A percentile compares a stretch with the other conserved stretches of the same genome.
phyloP scores from a whole-genome alignment of 37 sponge, comb jelly and placozoan species.

The Tethya wilhelma region DNA sequence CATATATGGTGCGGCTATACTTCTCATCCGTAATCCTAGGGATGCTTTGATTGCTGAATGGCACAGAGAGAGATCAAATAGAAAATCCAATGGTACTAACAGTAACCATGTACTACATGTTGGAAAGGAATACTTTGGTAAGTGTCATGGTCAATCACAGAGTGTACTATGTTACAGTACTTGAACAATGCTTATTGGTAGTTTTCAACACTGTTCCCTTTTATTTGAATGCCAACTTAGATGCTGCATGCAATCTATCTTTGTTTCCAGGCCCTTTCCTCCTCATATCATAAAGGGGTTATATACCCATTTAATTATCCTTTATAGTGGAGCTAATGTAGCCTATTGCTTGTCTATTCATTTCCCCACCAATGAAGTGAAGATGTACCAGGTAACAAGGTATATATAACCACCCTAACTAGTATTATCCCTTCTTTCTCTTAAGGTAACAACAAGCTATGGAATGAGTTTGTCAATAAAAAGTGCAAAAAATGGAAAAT shows the following conservation, averaged over 20 bases:
- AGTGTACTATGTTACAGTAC: neutral
- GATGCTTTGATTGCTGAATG: conserved; percentile 48
- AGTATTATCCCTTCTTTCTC: neutral
- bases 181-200: neutral
- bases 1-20: conserved; percentile 37
- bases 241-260: no score
- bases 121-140: conserved; percentile 9
- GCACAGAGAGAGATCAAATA: conserved; percentile 5
- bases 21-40: conserved; percentile 36
- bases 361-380: no score
- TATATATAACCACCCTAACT: no score
- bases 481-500: neutral
- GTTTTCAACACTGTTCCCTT: neutral
- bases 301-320: no score
- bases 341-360: no score
- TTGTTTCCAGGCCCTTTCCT: no score
- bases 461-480: neutral
- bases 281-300: no score
- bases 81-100: neutral
- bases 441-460: neutral
- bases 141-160: neutral
- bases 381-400: no score
- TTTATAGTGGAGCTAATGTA: no score
- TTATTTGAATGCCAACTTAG: no score
- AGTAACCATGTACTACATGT: neutral